phyloP scores from a whole-genome alignment of 2,888 invertebrate genomes.

The Xestia sexstrigata region DNA sequence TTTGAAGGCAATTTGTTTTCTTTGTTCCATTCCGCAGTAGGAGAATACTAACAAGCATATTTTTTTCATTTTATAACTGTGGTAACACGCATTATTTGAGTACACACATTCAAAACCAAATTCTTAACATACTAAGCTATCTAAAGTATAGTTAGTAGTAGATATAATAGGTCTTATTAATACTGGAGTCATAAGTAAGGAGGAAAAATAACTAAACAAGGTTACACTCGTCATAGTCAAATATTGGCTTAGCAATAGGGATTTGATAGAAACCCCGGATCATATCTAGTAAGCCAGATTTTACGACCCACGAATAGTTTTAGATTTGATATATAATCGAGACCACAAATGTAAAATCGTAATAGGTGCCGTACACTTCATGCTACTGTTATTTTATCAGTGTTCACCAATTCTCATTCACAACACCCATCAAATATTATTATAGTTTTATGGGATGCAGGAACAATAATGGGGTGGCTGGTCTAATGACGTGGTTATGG shows the following conservation, averaged over 20 bases:
- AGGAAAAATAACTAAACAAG: background rate
- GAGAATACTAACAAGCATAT: constrained; percentile 5
- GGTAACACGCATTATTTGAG: constrained; percentile 3
- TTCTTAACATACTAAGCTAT: background rate
- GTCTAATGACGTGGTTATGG: constrained; percentile 60
- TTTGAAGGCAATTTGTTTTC: constrained; percentile 35
- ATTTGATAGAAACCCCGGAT: constrained; percentile 4
- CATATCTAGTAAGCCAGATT: constrained; percentile 1
- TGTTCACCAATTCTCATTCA: constrained; percentile 27
- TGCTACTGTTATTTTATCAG: constrained; percentile 51
- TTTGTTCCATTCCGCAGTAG: constrained; percentile 15
- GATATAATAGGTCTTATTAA: background rate
- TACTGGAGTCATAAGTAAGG: background rate
- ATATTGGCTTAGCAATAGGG: background rate
- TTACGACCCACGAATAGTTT: background rate
- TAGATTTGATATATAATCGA: background rate
- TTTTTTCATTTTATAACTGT: constrained; percentile 11
- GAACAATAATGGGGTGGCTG: constrained; percentile 56
- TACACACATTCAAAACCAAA: background rate
- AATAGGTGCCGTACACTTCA: constrained; percentile 44
- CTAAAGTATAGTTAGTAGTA: background rate
- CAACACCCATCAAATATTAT: constrained; percentile 55
- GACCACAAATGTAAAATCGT: constrained; percentile 28
- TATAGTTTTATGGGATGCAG: constrained; percentile 56
- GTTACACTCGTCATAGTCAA: background rate